Evolutionary conservation across 2,888 invertebrate species (phyloP).

Genomic region (Aplocera efformata): DNA sequence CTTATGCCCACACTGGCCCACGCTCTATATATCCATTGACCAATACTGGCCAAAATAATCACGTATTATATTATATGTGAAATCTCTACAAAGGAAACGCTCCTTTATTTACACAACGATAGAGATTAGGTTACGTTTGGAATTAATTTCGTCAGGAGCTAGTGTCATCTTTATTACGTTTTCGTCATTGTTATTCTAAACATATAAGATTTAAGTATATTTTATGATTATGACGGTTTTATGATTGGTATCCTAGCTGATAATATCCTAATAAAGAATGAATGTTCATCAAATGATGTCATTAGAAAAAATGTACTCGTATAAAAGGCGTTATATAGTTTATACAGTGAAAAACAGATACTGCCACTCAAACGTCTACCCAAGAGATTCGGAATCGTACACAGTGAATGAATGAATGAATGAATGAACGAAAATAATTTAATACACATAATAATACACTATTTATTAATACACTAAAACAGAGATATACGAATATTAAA

Average conservation of each 20-base stretch:
- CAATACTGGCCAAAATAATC: slow-evolving; percentile 63
- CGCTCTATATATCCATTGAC: slow-evolving; percentile 53
- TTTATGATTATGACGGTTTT: slow-evolving; percentile 16
- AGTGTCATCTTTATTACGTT: slow-evolving; percentile 9
- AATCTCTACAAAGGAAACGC: slow-evolving; percentile 10
- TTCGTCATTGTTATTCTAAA: slow-evolving; percentile 7
- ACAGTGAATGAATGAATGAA: too few species aligned
- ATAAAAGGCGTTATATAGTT: neutral
- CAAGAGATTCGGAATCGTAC: too few species aligned
- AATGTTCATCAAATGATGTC: slow-evolving; percentile 21
- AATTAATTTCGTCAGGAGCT: neutral
- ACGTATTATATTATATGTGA: slow-evolving; percentile 46
- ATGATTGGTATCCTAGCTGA: slow-evolving; percentile 14
- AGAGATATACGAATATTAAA: too few species aligned
- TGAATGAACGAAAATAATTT: too few species aligned
- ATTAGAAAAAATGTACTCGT: slow-evolving; percentile 9
- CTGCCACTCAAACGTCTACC: too few species aligned
- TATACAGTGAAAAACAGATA: too few species aligned
- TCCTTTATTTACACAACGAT: neutral
- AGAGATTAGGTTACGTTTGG: neutral
- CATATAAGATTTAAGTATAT: slow-evolving; percentile 3
- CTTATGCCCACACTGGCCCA: slow-evolving; percentile 39
- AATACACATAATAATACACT: too few species aligned
- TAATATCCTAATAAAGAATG: slow-evolving; percentile 15
- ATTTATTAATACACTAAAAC: too few species aligned